A percentile compares a stretch with the other conserved stretches of the same genome.
phyloP scores from a whole-genome alignment of 2,797 vertebrate species.

The Neosilurus mollespiculum region DNA sequence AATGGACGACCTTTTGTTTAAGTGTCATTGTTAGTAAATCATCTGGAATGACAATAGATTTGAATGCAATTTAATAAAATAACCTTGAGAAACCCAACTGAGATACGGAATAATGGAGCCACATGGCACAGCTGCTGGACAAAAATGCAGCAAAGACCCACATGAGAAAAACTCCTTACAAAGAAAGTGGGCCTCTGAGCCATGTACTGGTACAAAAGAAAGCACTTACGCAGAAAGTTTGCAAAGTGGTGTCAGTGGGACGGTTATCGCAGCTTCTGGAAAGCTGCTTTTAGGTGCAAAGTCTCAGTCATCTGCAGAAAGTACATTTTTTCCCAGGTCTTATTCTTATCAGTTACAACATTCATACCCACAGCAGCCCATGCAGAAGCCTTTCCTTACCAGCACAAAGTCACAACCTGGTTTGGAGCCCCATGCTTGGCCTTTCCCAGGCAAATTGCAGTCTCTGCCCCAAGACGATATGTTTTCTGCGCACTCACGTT shows the following conservation, averaged over 20 bases:
- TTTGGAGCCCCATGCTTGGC: conserved; percentile 90
- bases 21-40: conserved; percentile 71
- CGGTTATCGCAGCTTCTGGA: conserved; percentile 72
- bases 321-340: conserved; percentile 80
- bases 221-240: conserved; percentile 85
- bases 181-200: conserved; percentile 91
- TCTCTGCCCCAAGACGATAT: conserved; percentile 88
- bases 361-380: conserved; percentile 89
- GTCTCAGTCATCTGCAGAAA: conserved; percentile 77
- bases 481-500: conserved; percentile 84
- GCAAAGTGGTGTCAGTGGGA: conserved; percentile 72
- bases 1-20: conserved; percentile 78
- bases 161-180: conserved; percentile 85
- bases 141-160: conserved; percentile 85
- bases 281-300: conserved; percentile 80
- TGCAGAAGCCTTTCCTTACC: conserved; percentile 85
- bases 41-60: conserved; percentile 76
- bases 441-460: conserved; percentile 85
- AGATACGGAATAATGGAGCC: conserved; percentile 84
- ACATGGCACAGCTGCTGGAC: conserved; percentile 82
- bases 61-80: conserved; percentile 71
- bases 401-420: conserved; percentile 89
- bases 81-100: conserved; percentile 56
- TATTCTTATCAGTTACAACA: conserved; percentile 88
- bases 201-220: conserved; percentile 82